Percentiles rank a stretch among this genome's conserved stretches.
Conservation (phyloP, 1,140 invertebrate genomes). For the Oryctes rhinoceros region DNA sequence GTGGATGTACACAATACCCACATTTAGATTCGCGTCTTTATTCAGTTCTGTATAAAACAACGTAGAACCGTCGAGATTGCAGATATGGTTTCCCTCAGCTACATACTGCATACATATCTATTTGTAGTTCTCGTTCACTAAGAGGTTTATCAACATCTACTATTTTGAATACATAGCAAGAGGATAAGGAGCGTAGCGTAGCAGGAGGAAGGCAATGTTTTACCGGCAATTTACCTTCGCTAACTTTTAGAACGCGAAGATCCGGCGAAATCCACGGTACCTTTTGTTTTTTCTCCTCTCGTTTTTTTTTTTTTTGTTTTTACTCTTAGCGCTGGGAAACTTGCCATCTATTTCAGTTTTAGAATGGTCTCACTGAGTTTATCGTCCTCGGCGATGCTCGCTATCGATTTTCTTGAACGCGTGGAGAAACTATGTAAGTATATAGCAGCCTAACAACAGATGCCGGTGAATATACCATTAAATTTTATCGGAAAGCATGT, state of each 20-base stretch:
- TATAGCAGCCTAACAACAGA: not conserved
- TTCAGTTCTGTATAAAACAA: not conserved
- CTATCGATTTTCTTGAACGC: not conserved
- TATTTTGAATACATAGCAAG: not conserved
- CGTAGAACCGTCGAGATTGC: not conserved
- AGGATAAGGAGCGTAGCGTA: not conserved
- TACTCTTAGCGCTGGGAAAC: not conserved
- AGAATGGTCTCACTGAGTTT: not conserved
- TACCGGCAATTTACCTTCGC: not conserved
- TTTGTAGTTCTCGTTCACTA: not conserved
- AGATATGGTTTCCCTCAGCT: not conserved
- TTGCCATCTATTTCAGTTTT: not conserved
- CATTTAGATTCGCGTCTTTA: not conserved
- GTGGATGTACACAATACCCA: not conserved
- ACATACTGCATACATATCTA: not conserved
- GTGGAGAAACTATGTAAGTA: not conserved
- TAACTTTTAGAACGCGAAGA: not conserved
- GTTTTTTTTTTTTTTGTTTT: too few relatives aligned
- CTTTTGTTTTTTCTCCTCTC: not conserved
- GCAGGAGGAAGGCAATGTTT: not conserved
- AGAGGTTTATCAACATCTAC: conserved; percentile 16
- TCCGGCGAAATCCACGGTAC: not conserved
- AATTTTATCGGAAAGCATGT: conserved; percentile 18
- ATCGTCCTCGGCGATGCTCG: not conserved
- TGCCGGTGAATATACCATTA: conserved; percentile 13